Evolutionary conservation across 2,888 invertebrate genomes (phyloP), one percentile per base, ranked within the genome.

Genomic region (Pseudococcus jackbeardsleyi): DNA sequence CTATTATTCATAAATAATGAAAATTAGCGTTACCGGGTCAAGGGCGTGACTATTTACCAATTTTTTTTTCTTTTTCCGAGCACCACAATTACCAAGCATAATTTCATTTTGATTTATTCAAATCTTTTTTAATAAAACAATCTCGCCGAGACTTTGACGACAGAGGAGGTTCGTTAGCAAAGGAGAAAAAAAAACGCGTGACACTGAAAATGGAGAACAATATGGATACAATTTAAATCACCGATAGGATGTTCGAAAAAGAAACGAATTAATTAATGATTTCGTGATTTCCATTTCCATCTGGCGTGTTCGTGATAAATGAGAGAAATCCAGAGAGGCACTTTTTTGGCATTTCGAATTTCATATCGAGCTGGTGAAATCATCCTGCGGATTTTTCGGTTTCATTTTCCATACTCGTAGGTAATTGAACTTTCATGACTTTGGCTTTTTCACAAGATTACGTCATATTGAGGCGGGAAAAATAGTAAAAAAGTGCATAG

Each of bases 11-110:
- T 82, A 82, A 82, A 82, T 82, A 82, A 82, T 82, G 79, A 82
- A 82, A 82, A 82, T 82, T 82, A 82, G 46, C 79, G 79, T 46
- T 82, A 82, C 79, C 79, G 79, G 79, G 79, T 82, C 79, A 82
- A 82, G 79, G 79, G 46, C 79, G 79, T 46, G 33, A 82, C 79
- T 82, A 46, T 82, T 82, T 46, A 82, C 79, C 79, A 82, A 39
- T 15, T 82, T 82, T 82, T 79, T 77, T 77, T 39, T 39, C 17
- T 15, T 77, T 82, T 46, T 46, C 46, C 26, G 26, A 33, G 33
- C 15, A 72, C 79, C 42, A 19, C 79, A 82, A 82, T 46, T 82
- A 46, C 79, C 46, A 46, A 82, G 79, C 79, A 46, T 46, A 82
- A 82, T 82, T 82, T 46, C 46, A 82, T 46, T 82, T 82, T 82